Evolutionary conservation across 2,113 vertebrate genomes (phyloP).

Genomic region (Cettia cetti): DNA sequence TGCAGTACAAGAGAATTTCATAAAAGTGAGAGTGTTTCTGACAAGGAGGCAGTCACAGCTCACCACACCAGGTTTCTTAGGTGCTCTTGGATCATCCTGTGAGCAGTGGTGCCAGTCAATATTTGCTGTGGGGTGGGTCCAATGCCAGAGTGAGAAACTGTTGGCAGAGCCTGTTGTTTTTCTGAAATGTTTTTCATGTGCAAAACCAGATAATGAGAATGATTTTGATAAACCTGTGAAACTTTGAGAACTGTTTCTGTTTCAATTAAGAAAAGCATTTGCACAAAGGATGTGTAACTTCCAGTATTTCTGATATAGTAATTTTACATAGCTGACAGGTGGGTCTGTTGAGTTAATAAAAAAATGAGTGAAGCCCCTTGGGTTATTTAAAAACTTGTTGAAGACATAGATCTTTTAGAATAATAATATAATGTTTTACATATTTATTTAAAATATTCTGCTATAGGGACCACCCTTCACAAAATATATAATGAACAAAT

Average conservation of each 20-base stretch:
- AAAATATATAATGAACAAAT: slow-evolving; percentile 61
- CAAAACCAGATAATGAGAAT: background rate
- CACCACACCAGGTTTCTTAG: background rate
- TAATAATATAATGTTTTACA: slow-evolving; percentile 71
- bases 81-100: background rate
- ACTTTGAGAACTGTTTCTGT: background rate
- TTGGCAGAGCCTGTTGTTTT: background rate
- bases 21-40: background rate
- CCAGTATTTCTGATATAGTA: slow-evolving; percentile 17
- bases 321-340: slow-evolving; percentile 64
- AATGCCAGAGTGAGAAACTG: background rate
- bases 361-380: slow-evolving; percentile 35
- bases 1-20: background rate
- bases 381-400: slow-evolving; percentile 66
- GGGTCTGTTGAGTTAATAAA: slow-evolving; percentile 43
- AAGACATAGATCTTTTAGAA: slow-evolving; percentile 65
- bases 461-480: slow-evolving; percentile 50
- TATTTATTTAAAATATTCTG: slow-evolving; percentile 72
- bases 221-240: slow-evolving; percentile 22
- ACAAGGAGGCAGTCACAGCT: background rate
- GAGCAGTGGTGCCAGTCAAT: background rate
- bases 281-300: background rate
- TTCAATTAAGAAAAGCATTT: background rate
- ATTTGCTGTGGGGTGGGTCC: background rate
- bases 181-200: background rate